Conservation (phyloP, 2,797 vertebrate species). For the Alcedo atthis region DNA sequence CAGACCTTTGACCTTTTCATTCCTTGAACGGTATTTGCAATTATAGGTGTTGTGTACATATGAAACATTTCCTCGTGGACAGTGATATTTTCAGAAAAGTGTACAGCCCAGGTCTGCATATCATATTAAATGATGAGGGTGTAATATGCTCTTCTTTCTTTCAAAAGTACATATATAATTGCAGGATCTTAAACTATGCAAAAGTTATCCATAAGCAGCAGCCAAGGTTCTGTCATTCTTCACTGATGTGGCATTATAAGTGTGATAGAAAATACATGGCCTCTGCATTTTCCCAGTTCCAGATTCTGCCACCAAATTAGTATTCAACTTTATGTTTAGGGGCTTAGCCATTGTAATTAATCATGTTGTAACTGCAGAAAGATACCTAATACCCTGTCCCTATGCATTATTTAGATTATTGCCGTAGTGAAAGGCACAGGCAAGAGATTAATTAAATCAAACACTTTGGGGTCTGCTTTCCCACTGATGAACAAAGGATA, state of each 20-base stretch:
- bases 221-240: slow-evolving; percentile 24
- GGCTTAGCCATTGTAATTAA: slow-evolving; percentile 72
- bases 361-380: slow-evolving; percentile 64
- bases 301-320: slow-evolving; percentile 64
- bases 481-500: slow-evolving; percentile 39
- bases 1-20: neutral
- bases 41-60: neutral
- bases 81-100: neutral
- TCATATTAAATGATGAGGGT: neutral
- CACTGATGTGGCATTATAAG: slow-evolving; percentile 18
- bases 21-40: neutral
- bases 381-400: slow-evolving; percentile 54
- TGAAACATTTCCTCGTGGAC: neutral
- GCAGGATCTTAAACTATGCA: neutral
- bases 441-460: slow-evolving; percentile 73
- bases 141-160: neutral
- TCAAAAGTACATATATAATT: neutral
- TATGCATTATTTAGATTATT: slow-evolving; percentile 74
- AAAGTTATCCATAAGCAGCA: neutral
- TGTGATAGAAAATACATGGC: slow-evolving; percentile 6
- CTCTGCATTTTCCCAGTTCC: slow-evolving; percentile 41
- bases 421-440: slow-evolving; percentile 30
- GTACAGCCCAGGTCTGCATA: neutral
- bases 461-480: slow-evolving; percentile 45
- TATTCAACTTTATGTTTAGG: slow-evolving; percentile 63